Conservation (phyloP, 2,797 vertebrate species). For the Euphonia xanthogaster region DNA sequence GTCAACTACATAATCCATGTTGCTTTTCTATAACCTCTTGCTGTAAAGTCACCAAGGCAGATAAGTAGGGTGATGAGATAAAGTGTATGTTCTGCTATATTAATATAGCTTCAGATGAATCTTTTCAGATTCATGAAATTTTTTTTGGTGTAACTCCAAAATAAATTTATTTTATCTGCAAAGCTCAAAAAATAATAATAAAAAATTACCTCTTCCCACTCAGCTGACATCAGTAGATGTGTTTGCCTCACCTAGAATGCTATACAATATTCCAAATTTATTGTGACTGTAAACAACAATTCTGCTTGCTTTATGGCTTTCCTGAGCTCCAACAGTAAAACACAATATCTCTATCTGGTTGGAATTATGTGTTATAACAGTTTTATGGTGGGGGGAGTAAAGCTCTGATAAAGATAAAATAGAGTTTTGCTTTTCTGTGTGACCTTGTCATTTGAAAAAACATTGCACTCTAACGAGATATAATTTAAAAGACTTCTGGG, state of each 20-base stretch:
- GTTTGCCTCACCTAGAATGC: conserved; percentile 11
- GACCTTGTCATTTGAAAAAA: conserved; percentile 74
- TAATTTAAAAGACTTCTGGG: conserved; percentile 73
- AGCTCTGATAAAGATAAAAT: conserved; percentile 68
- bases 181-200: neutral
- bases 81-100: neutral
- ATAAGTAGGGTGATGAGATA: neutral
- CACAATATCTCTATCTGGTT: conserved; percentile 42
- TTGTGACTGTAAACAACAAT: conserved; percentile 58
- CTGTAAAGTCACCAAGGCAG: neutral
- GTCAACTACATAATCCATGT: neutral
- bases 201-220: neutral
- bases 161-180: neutral
- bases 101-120: neutral
- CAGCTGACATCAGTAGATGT: neutral
- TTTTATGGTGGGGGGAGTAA: conserved; percentile 52
- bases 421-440: conserved; percentile 64
- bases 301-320: conserved; percentile 63
- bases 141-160: neutral
- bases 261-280: conserved; percentile 44
- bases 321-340: conserved; percentile 12
- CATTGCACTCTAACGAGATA: conserved; percentile 68
- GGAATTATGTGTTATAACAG: conserved; percentile 52
- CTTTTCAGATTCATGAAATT: neutral
- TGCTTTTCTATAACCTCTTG: neutral